Percentiles rank a stretch among this genome's conserved stretches.
These are phyloP conservation scores for Melieria picta DNA, from an alignment of 2,888 invertebrate species.

Conservation along the genomic window DNA sequence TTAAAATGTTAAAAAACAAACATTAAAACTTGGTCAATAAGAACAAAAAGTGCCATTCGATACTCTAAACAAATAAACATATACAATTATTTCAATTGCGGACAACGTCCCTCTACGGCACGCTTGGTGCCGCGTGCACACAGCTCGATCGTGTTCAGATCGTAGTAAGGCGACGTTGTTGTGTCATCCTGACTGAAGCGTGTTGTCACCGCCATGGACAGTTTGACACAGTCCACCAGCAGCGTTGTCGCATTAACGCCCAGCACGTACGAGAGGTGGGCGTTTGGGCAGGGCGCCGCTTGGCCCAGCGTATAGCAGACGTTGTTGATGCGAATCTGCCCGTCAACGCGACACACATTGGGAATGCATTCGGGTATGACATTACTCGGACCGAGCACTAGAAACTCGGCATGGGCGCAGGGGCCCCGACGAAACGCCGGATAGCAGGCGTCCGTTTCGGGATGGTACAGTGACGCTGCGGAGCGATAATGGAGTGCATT, in stretches of 20 bases:
- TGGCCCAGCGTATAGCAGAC: constrained; percentile 56
- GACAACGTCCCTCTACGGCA: constrained; percentile 53
- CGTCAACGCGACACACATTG: constrained; percentile 73
- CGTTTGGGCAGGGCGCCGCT: constrained; percentile 54
- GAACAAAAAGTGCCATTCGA: too few species aligned
- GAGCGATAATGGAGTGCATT: background rate
- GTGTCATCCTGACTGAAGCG: constrained; percentile 57
- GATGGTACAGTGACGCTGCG: constrained; percentile 69
- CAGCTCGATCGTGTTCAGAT: constrained; percentile 49
- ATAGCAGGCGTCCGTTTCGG: constrained; percentile 71
- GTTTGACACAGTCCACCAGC: constrained; percentile 69
- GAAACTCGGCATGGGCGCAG: constrained; percentile 69
- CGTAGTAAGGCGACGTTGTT: constrained; percentile 42
- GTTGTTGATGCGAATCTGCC: constrained; percentile 64
- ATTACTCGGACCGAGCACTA: constrained; percentile 68
- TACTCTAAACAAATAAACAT: too few species aligned
- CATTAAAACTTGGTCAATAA: too few species aligned
- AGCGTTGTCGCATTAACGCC: constrained; percentile 73
- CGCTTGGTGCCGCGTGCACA: constrained; percentile 56
- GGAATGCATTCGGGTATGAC: constrained; percentile 71
- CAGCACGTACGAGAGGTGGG: constrained; percentile 67
- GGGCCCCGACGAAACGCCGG: constrained; percentile 74
- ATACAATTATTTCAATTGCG: background rate
- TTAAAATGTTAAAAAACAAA: too few species aligned
- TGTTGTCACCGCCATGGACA: constrained; percentile 51